A percentile compares a stretch with the other conserved stretches of the same genome.
Evolutionary conservation across 2,888 invertebrate genomes (phyloP).

Genomic region (Geophilus truncorum): DNA sequence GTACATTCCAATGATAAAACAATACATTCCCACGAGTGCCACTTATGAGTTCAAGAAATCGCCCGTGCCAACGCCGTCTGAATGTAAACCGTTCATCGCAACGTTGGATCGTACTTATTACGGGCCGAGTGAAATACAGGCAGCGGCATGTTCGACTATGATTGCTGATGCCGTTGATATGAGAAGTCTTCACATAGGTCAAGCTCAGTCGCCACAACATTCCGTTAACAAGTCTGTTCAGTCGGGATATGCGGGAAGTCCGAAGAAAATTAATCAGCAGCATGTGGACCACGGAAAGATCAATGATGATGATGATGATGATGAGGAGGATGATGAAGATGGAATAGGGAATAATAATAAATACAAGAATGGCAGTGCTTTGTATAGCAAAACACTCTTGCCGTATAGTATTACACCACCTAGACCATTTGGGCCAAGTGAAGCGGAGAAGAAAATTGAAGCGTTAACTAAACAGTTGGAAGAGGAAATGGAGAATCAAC

Average conservation of each 20-base stretch:
- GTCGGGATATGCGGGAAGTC: background rate
- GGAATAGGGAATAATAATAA: background rate
- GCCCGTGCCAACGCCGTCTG: constrained; percentile 27
- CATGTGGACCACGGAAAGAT: too few relatives aligned
- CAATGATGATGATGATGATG: background rate
- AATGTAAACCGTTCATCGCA: constrained; percentile 31
- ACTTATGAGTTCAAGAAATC: constrained; percentile 35
- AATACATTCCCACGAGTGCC: background rate
- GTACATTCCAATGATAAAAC: background rate
- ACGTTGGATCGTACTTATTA: constrained; percentile 34
- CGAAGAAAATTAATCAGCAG: background rate
- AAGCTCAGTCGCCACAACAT: background rate
- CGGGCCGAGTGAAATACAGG: constrained; percentile 30
- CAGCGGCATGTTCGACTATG: too few relatives aligned
- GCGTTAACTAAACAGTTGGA: constrained; percentile 84
- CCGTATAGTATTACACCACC: constrained; percentile 86
- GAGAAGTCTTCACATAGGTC: background rate
- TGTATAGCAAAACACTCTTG: constrained; percentile 53
- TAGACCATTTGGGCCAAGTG: constrained; percentile 76
- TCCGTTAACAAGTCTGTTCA: background rate
- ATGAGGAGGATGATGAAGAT: background rate
- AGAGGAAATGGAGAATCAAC: constrained; percentile 92
- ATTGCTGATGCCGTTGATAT: background rate
- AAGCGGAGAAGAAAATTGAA: constrained; percentile 65
- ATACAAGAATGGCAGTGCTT: constrained; percentile 13